These are phyloP conservation scores for Corythaeola cristata DNA, from an alignment of 2,113 vertebrate genomes.

Conservation along the genomic window DNA sequence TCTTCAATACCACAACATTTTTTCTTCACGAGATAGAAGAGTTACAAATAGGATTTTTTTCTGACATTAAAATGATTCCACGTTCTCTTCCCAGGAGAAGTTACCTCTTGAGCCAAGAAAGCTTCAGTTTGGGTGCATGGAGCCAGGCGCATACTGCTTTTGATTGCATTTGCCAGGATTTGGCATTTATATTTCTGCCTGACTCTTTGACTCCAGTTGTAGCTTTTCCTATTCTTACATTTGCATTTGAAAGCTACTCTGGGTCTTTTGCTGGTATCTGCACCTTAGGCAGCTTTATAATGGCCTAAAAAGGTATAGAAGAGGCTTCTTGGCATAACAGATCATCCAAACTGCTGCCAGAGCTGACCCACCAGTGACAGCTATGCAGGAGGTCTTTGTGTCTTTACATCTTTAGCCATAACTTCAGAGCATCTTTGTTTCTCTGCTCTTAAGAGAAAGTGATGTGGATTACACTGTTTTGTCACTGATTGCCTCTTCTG, in stretches of 20 bases:
- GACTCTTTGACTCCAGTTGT: background rate
- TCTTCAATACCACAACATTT: background rate
- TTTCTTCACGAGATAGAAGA: background rate
- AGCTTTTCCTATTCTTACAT: background rate
- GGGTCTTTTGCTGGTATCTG: background rate
- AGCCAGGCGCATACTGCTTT: constrained; percentile 17
- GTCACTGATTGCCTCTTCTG: background rate
- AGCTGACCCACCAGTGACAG: background rate
- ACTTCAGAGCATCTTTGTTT: background rate
- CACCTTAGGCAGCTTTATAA: background rate
- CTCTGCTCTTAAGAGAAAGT: background rate
- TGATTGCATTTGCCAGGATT: background rate
- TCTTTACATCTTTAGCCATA: background rate
- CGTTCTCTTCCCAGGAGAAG: background rate
- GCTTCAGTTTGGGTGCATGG: background rate
- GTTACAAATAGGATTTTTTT: background rate
- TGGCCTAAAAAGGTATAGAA: background rate
- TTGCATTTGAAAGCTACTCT: constrained; percentile 21
- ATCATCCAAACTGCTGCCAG: background rate
- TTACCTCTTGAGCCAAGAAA: constrained; percentile 11
- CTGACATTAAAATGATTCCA: background rate
- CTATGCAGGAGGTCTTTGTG: background rate
- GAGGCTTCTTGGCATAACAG: background rate
- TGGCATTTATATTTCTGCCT: constrained; percentile 1
- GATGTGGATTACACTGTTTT: background rate